Conservation (phyloP, 2,113 vertebrate genomes). For the Apistogramma diplotaenia region DNA sequence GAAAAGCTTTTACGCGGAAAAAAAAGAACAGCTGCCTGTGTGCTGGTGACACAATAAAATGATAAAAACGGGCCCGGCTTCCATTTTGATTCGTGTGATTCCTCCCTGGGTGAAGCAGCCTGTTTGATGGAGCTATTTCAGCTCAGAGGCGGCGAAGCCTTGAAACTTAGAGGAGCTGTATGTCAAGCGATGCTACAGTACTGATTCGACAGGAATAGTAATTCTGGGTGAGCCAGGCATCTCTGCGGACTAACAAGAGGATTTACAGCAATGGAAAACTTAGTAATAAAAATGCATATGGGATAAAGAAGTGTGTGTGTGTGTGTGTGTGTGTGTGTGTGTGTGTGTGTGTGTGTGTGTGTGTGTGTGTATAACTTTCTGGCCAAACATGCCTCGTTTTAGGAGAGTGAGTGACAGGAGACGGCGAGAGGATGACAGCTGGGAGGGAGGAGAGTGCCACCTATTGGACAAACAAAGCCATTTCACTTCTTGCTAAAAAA, state of each 20-base stretch:
- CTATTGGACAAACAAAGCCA: slow-evolving; percentile 63
- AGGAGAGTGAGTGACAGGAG: neutral
- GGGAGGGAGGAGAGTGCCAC: slow-evolving; percentile 64
- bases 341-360: too few relatives aligned
- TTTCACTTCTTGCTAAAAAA: neutral
- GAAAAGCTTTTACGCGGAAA: neutral
- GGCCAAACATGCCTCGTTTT: neutral
- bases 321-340: too few relatives aligned
- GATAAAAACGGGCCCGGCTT: neutral
- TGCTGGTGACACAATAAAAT: neutral
- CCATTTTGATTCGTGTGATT: slow-evolving; percentile 12
- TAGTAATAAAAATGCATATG: neutral
- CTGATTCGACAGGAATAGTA: slow-evolving; percentile 39
- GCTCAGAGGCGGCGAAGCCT: neutral
- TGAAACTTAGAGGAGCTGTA: slow-evolving; percentile 13
- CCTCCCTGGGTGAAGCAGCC: neutral
- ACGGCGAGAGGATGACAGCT: neutral
- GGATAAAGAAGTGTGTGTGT: too few relatives aligned
- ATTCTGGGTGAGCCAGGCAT: slow-evolving; percentile 1
- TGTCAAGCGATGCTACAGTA: slow-evolving; percentile 37
- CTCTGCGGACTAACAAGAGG: neutral
- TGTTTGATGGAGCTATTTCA: neutral
- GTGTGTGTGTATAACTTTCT: neutral
- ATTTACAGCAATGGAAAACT: neutral
- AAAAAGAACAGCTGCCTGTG: neutral